Evolutionary conservation across 2,888 invertebrate species (phyloP), one percentile per base, ranked within the genome.

Genomic region (Polymixis lichenea): DNA sequence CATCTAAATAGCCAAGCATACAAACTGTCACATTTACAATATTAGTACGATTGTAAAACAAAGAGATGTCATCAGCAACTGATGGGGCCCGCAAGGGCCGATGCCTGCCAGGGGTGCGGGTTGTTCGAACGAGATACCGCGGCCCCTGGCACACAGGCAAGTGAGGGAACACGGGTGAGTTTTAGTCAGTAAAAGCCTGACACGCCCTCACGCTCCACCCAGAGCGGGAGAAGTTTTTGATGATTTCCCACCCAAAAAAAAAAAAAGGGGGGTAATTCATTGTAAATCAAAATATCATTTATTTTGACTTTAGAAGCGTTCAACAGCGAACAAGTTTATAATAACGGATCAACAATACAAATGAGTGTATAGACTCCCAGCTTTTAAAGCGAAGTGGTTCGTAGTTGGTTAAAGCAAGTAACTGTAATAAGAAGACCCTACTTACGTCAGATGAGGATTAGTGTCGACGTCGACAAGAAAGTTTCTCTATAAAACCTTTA

Each of bases 381-480:
- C 4, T 32, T 61, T 46, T 53, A 2, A 55, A 46, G 28, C 3
- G 4, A 53, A 53, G 8, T 8, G 46, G 32, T 55, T 13, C 6
- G 13, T 4, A 55, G 17, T 62, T 62, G 11, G 11, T 61, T 25
- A 28, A 73, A 9, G 25, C 9, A 67, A 43, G 58, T 67, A 32
- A 32, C 6, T 11, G 6, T 53, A 51, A 32, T 51, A 66, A 22
- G 32, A n/a, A 51, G 17, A 0, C 2, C 9, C 22, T 32, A 43
- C 22, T 46, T 32, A 43, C 28, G 19, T 43, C 38, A 46, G 15
- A 55, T 53, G 13, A 64, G 46, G 32, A 68, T 75, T 49, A 64
- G 25, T 62, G 51, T 19, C 43, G 25, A 58, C 15, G 22, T 32
- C 19, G n/a, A 53, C 25, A 66, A 66, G 60, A 75, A 80, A 68